phyloP scores from a whole-genome alignment of 23 tunicate species.

The Corella eumyota region DNA sequence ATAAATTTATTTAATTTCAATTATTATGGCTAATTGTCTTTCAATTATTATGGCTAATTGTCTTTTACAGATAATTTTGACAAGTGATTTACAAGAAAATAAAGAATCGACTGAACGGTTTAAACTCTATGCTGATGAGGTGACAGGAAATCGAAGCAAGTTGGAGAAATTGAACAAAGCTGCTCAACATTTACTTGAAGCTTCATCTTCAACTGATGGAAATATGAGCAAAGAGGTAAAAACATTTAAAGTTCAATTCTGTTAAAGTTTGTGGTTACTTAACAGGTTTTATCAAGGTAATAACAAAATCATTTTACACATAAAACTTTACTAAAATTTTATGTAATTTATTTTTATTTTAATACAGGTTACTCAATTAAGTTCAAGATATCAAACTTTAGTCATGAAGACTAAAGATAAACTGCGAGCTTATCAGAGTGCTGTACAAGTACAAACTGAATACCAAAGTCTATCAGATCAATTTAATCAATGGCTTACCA shows the following conservation, averaged over 20 bases:
- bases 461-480: slow-evolving; percentile 34
- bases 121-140: slow-evolving; percentile 41
- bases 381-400: slow-evolving; percentile 57
- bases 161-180: slow-evolving; percentile 72
- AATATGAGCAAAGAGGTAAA: slow-evolving; percentile 61
- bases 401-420: slow-evolving; percentile 38
- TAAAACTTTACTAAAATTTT: too few species aligned
- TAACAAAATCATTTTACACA: too few species aligned
- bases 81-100: slow-evolving; percentile 36
- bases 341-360: background rate
- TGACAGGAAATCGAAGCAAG: slow-evolving; percentile 27
- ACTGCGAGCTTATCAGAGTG: slow-evolving; percentile 15
- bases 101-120: slow-evolving; percentile 34
- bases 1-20: too few species aligned
- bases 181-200: slow-evolving; percentile 52
- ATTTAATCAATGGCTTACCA: slow-evolving; percentile 55
- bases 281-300: too few species aligned
- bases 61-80: slow-evolving; percentile 30
- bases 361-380: slow-evolving; percentile 52
- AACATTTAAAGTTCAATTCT: background rate
- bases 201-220: slow-evolving; percentile 45
- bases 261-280: too few species aligned
- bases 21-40: too few species aligned
- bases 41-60: too few species aligned
- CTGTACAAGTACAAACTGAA: slow-evolving; percentile 48